Percentiles rank a stretch among this genome's conserved stretches.
These are phyloP conservation scores for Leptoclinus maculatus DNA, from an alignment of 2,797 vertebrate species.

Conservation along the genomic window DNA sequence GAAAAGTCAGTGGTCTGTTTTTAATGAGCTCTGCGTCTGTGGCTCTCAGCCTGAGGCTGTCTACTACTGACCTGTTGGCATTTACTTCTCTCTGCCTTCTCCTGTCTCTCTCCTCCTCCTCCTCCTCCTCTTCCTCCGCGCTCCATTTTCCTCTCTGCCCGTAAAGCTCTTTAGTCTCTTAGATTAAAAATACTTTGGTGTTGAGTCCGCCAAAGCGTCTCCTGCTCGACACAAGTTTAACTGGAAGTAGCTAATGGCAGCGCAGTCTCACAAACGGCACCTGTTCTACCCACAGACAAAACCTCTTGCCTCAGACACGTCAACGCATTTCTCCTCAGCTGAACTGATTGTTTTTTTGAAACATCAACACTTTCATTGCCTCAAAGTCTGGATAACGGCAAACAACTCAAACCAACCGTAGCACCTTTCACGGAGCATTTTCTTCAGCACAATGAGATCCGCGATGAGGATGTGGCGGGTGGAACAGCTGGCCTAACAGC, in stretches of 20 bases:
- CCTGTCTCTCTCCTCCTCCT: constrained; percentile 45
- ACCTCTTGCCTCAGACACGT: constrained; percentile 10
- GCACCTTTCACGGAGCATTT: constrained; percentile 39
- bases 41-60: constrained; percentile 73
- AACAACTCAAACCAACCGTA: constrained; percentile 25
- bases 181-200: constrained; percentile 57
- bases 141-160: constrained; percentile 14
- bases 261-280: constrained; percentile 8
- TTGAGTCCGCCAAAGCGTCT: constrained; percentile 40
- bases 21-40: constrained; percentile 82
- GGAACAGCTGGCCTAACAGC: constrained; percentile 52
- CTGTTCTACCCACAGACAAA: constrained; percentile 12
- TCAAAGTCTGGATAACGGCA: constrained; percentile 12
- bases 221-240: constrained; percentile 21
- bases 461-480: constrained; percentile 1
- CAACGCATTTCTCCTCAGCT: constrained; percentile 19
- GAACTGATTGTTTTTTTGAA: constrained; percentile 30
- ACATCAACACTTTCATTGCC: constrained; percentile 27
- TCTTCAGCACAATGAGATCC: constrained; percentile 20
- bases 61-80: constrained; percentile 80
- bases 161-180: constrained; percentile 44
- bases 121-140: constrained; percentile 23
- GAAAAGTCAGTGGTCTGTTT: constrained; percentile 72
- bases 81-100: constrained; percentile 66
- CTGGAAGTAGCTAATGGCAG: background rate